Base-by-base conservation (phyloP, 2,888 invertebrate species). In the Lochmaea crataegi region DNA sequence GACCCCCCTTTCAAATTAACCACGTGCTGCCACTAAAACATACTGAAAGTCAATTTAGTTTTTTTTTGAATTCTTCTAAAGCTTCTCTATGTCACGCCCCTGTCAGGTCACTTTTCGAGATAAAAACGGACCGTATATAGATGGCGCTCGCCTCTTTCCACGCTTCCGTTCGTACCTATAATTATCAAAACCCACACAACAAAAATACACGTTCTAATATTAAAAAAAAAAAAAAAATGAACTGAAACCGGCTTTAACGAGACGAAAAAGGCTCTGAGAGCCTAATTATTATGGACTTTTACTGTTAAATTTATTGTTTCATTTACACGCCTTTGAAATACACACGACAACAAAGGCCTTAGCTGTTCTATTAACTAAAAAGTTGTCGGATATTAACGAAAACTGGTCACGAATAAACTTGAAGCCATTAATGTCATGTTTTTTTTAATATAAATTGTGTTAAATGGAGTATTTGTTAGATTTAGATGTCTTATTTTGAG, bases 161-260 rank as follows among this genome's bases (percentile, higher is more conserved):
- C 76, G 82, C 84, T 85, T 84, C 84, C 84, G 84, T 81, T 83
- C 80, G 80, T 82, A 82, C 83, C 84, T 83, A 84, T 85, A 85
- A 86, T 86, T 86, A 86, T 83, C 83, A 80, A 79, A 84, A 84
- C 84, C 84, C 84, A 84, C 84, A 85, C 84, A 60, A 60, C 32
- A 60, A 73, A n/a, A 72, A 76, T 74, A 76, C 68, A 71, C 48
- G 22, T 26, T 53, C 63, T 16, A 38, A 60, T 32, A 16, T 42
- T 58, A 72, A 71, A 38, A 7, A 38, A 38, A n/a, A n/a, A n/a
- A 32, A 32, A 22, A 66, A 76, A 75, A 75, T 75, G 77, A 78
- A 78, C 74, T 74, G 68, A 76, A 76, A 76, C 79, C 74, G 75
- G 77, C 74, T 76, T 75, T 78, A 79, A 80, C 80, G 74, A 80